phyloP scores from a whole-genome alignment of 2,113 vertebrate genomes.

The Lates calcarifer region DNA sequence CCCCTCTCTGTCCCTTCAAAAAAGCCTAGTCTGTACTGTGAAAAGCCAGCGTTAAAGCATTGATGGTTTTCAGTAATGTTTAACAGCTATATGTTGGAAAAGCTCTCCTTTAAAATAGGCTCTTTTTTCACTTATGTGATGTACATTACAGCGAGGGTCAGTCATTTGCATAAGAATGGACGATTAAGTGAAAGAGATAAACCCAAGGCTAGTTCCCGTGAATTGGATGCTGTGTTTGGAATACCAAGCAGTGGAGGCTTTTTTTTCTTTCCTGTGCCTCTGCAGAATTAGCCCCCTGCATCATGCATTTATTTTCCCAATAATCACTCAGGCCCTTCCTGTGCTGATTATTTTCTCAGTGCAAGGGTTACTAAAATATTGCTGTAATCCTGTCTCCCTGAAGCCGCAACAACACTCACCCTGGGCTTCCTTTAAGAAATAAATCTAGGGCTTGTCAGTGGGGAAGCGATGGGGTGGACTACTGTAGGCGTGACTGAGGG shows the following conservation, averaged over 20 bases:
- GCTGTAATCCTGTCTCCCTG: conserved; percentile 74
- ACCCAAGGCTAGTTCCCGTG: conserved; percentile 77
- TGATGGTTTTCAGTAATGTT: conserved; percentile 70
- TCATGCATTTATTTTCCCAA: conserved; percentile 75
- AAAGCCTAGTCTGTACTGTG: conserved; percentile 20
- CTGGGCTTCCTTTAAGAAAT: conserved; percentile 63
- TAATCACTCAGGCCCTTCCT: conserved; percentile 65
- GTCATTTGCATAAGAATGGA: conserved; percentile 81
- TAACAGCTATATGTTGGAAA: conserved; percentile 66
- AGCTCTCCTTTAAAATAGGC: conserved; percentile 56
- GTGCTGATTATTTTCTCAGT: conserved; percentile 80
- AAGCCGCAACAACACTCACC: conserved; percentile 62
- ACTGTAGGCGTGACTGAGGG: conserved; percentile 3
- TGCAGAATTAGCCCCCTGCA: conserved; percentile 69
- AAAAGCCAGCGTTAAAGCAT: conserved; percentile 41
- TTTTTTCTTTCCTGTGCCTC: conserved; percentile 18
- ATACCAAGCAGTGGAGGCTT: conserved; percentile 71
- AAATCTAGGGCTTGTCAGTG: conserved; percentile 70
- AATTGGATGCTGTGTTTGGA: conserved; percentile 73
- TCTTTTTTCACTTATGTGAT: conserved; percentile 76
- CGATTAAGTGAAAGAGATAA: conserved; percentile 79
- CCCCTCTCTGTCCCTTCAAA: not conserved
- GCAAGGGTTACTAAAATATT: conserved; percentile 80
- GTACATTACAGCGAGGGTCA: conserved; percentile 78
- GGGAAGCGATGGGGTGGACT: conserved; percentile 23